These are phyloP conservation scores for Diadegma fenestrale DNA, from an alignment of 2,888 invertebrate genomes.

Conservation along the genomic window DNA sequence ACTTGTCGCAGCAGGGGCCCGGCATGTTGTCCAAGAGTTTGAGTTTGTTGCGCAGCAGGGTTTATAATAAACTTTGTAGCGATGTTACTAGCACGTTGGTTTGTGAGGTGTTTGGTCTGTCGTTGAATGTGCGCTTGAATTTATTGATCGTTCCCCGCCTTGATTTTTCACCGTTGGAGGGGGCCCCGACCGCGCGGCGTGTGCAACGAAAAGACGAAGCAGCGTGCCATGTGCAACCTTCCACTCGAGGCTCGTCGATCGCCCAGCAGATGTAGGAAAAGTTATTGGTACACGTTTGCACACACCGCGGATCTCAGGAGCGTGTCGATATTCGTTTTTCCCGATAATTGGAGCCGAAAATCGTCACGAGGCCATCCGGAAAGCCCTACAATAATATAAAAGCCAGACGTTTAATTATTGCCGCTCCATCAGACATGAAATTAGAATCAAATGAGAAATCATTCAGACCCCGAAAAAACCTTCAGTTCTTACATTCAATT, in stretches of 20 bases:
- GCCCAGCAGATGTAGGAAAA: background rate
- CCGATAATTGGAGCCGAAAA: conserved; percentile 47
- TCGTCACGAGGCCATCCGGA: conserved; percentile 29
- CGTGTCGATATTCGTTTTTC: conserved; percentile 48
- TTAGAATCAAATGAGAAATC: conserved; percentile 54
- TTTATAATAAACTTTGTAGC: background rate
- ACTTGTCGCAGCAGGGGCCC: conserved; percentile 81
- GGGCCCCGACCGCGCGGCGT: conserved; percentile 67
- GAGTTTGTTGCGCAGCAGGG: conserved; percentile 17
- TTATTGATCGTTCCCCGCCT: conserved; percentile 82
- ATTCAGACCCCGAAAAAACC: background rate
- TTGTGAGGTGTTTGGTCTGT: conserved; percentile 71
- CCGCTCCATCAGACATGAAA: conserved; percentile 55
- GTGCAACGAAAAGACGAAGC: conserved; percentile 75
- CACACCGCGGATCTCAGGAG: conserved; percentile 53
- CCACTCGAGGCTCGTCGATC: conserved; percentile 64
- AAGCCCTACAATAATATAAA: background rate
- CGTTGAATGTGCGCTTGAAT: conserved; percentile 75
- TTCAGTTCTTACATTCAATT: background rate
- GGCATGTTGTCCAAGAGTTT: conserved; percentile 77
- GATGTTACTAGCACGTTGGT: conserved; percentile 66
- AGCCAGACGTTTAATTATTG: conserved; percentile 33
- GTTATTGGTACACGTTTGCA: conserved; percentile 56
- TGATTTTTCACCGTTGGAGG: conserved; percentile 17
- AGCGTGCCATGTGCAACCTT: conserved; percentile 78